Evolutionary conservation across 2,888 invertebrate genomes (phyloP).

Genomic region (Parnassius orleans): DNA sequence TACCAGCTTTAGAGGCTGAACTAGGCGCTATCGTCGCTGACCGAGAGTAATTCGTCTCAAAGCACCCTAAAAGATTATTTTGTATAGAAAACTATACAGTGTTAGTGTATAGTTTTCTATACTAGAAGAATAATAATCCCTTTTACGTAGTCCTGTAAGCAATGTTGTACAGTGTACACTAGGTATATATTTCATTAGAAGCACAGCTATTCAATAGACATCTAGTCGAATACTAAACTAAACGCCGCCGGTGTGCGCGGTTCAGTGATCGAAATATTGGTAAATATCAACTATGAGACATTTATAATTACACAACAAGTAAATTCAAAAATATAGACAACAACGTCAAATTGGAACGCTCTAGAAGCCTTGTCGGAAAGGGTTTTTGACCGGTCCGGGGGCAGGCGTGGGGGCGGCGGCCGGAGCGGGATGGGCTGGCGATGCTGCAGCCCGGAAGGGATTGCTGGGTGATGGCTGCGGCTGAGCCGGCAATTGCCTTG

Average conservation of each 20-base stretch:
- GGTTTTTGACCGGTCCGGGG: constrained; percentile 53
- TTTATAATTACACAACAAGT: constrained; percentile 80
- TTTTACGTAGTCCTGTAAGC: constrained; percentile 27
- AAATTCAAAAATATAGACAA: constrained; percentile 73
- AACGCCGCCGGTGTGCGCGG: constrained; percentile 55
- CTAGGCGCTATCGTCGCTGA: no score
- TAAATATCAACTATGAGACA: constrained; percentile 63
- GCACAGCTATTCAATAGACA: constrained; percentile 63
- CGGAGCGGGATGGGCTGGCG: constrained; percentile 46
- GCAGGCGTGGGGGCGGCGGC: constrained; percentile 63
- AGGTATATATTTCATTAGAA: constrained; percentile 45
- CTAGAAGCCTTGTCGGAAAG: constrained; percentile 91
- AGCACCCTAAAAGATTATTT: neutral
- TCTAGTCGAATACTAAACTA: constrained; percentile 59
- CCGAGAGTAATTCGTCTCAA: no score
- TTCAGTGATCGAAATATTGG: constrained; percentile 74
- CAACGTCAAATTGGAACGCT: constrained; percentile 62
- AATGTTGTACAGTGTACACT: constrained; percentile 31
- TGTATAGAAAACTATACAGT: constrained; percentile 1
- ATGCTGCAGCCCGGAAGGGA: constrained; percentile 65
- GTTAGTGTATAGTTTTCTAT: no score
- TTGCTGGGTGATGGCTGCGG: constrained; percentile 71
- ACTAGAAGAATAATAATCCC: no score
- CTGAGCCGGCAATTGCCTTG: constrained; percentile 72
- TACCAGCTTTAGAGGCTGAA: no score